phyloP scores from a whole-genome alignment of 2,113 vertebrate species.

The Myxocyprinus asiaticus region DNA sequence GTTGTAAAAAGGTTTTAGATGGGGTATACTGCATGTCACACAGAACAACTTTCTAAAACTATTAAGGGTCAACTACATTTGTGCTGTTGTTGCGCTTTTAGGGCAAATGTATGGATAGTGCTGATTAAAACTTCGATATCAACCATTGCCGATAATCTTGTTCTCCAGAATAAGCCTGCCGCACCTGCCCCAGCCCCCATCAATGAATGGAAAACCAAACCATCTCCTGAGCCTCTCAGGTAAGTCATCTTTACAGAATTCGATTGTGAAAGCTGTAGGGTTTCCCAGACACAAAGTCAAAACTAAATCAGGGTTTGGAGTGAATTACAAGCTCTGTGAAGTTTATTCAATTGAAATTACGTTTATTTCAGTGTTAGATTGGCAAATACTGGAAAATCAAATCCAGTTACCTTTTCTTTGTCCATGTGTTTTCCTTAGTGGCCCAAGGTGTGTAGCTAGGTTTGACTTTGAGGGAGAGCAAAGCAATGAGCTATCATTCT shows the following conservation, averaged over 20 bases:
- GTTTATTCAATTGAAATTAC: too few relatives aligned
- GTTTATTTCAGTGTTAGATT: background rate
- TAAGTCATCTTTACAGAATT: background rate
- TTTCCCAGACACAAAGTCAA: background rate
- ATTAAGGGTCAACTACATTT: too few relatives aligned
- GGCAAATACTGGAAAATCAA: background rate
- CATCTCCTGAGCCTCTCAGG: slow-evolving; percentile 1
- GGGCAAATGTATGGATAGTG: too few relatives aligned
- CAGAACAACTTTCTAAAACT: too few relatives aligned
- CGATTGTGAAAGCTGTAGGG: background rate
- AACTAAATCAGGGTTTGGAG: too few relatives aligned
- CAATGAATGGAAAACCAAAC: slow-evolving; percentile 14
- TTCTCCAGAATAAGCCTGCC: slow-evolving; percentile 9
- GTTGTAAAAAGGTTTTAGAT: too few relatives aligned
- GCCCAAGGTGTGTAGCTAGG: slow-evolving; percentile 83
- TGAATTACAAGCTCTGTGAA: too few relatives aligned
- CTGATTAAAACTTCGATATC: too few relatives aligned
- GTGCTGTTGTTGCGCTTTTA: too few relatives aligned
- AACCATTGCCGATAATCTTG: background rate
- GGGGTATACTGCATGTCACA: too few relatives aligned
- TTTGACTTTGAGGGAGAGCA: slow-evolving; percentile 92
- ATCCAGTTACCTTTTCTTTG: background rate
- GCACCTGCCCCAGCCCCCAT: background rate
- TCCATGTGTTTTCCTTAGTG: slow-evolving; percentile 67
- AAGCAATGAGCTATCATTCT: slow-evolving; percentile 87